Base-by-base conservation (phyloP, 2,797 vertebrate genomes). In the Hoplostethus atlanticus region DNA sequence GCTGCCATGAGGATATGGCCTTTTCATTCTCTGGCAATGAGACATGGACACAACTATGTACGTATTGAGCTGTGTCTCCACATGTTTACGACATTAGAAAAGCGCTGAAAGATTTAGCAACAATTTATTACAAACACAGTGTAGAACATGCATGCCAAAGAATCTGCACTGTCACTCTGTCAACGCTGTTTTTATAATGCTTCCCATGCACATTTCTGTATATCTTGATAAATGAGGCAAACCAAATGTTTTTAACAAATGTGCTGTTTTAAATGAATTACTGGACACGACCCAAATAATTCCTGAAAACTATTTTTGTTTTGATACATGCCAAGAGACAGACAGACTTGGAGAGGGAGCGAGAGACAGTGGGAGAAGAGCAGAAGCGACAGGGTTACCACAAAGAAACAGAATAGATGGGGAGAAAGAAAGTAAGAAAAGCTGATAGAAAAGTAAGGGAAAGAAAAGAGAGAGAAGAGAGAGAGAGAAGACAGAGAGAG, bases 401-500 rank as follows among this genome's bases (percentile, higher is more conserved):
- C 5, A 54, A 5, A 25, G 17, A 21, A 30, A 50, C n/a, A 17
- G n/a, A 58, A 58, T 5, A 16, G 30, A 34, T 13, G 36, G 31
- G 36, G 31, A n/a, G 28, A 34, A 13, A n/a, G 31, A 61, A 11
- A 47, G 58, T 68, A 28, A 51, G 15, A 58, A 44, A 62, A 31
- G n/a, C 25, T 42, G 67, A 77, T 12, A 62, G 30, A 64, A 58
- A 1, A 68, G 71, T 50, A 17, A 60, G 0, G 54, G 40, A 68
- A 80, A 15, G 66, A 66, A 80, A 75, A 69, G 46, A 61, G 58
- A 70, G 30, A 16, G 56, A 61, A 62, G 53, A 82, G 80, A 40
- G 47, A 4, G 67, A 77, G 73, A 69, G 69, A 81, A 89, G 89
- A 92, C 88, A 92, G 21, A 21, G 21, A 21, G 21, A 21, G 21